phyloP scores from a whole-genome alignment of 2,888 invertebrate genomes.

The Calameuta pallipes region DNA sequence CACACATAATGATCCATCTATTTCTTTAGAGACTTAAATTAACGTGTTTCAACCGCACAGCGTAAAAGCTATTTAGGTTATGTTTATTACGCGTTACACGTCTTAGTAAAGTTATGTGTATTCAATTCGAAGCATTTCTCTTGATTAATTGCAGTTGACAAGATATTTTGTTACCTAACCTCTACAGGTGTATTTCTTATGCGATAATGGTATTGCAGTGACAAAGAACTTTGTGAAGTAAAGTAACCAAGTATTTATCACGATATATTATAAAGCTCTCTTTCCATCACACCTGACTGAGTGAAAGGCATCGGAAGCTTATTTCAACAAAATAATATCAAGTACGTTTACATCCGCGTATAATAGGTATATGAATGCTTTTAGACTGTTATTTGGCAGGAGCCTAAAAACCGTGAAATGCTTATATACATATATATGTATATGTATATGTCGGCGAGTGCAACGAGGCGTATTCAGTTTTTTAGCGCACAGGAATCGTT shows the following conservation, averaged over 20 bases:
- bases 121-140: background rate
- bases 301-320: no score
- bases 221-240: background rate
- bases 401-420: background rate
- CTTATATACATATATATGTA: background rate
- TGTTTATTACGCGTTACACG: background rate
- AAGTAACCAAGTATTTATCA: background rate
- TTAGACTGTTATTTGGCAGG: background rate
- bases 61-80: background rate
- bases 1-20: background rate
- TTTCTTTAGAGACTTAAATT: background rate
- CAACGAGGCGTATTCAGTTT: background rate
- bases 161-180: background rate
- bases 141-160: background rate
- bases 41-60: background rate
- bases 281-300: no score
- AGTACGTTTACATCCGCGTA: background rate
- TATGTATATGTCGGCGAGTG: background rate
- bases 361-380: background rate
- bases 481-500: background rate
- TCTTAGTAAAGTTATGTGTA: background rate
- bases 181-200: background rate
- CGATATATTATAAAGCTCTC: background rate
- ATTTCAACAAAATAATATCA: no score
- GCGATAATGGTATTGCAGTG: background rate